phyloP scores from a whole-genome alignment of 2,888 invertebrate genomes.

The Patella depressa region DNA sequence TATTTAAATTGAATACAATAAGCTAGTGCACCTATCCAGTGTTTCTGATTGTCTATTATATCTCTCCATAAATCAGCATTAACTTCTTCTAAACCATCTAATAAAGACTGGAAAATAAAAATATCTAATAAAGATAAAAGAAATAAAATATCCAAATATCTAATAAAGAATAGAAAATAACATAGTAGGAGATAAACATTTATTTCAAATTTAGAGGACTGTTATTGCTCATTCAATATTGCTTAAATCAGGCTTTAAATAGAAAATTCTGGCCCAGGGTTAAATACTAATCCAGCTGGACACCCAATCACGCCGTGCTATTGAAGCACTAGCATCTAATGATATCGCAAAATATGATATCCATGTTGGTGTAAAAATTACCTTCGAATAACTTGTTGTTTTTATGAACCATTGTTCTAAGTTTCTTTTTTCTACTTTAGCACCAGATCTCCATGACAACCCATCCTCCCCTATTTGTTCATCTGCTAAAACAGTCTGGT shows the following conservation, averaged over 20 bases:
- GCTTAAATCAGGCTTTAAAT: too few relatives aligned
- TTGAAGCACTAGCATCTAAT: background rate
- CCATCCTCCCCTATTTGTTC: constrained; percentile 96
- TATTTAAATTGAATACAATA: constrained; percentile 49
- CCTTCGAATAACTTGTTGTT: constrained; percentile 79
- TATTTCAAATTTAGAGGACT: too few relatives aligned
- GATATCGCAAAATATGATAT: constrained; percentile 29
- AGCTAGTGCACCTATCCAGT: constrained; percentile 72
- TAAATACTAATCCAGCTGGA: too few relatives aligned
- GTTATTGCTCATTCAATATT: too few relatives aligned
- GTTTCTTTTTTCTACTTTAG: constrained; percentile 88
- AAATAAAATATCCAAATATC: too few relatives aligned
- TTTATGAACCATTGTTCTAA: constrained; percentile 95
- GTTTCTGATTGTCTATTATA: constrained; percentile 65
- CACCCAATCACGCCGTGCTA: background rate
- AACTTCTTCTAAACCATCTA: constrained; percentile 67
- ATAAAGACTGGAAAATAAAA: constrained; percentile 52
- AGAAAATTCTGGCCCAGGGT: too few relatives aligned
- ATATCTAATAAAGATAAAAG: too few relatives aligned
- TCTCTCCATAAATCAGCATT: constrained; percentile 67
- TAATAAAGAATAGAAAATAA: too few relatives aligned
- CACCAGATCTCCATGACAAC: constrained; percentile 96
- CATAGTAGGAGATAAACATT: too few relatives aligned
- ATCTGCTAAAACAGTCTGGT: constrained; percentile 96
- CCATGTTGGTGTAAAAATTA: constrained; percentile 32